A percentile compares a stretch with the other conserved stretches of the same genome.
Conservation (phyloP, 2,797 vertebrate species). For the Limnodromus scolopaceus region DNA sequence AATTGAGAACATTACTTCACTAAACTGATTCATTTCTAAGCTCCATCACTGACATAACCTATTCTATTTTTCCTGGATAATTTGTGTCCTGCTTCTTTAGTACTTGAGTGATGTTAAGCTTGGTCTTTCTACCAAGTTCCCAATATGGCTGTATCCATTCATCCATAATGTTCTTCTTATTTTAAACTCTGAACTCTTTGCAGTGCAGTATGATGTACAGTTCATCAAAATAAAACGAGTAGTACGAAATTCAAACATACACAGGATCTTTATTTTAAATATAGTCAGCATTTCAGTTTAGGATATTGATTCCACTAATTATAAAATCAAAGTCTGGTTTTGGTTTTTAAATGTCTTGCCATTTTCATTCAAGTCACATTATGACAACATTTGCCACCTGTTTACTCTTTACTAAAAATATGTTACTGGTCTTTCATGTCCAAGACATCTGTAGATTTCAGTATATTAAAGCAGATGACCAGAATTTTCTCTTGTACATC, state of each 20-base stretch:
- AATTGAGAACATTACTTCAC: not conserved
- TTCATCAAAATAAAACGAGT: not conserved
- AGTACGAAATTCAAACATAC: not conserved
- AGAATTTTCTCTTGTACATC: not conserved
- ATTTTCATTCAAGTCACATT: not conserved
- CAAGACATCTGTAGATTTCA: not conserved
- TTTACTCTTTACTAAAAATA: not conserved
- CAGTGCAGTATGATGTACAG: not conserved
- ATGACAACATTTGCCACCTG: not conserved
- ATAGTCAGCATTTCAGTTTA: not conserved
- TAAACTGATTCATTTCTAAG: not conserved
- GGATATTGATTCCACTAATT: not conserved
- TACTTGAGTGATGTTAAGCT: not conserved
- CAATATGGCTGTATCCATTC: not conserved
- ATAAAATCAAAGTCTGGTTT: not conserved
- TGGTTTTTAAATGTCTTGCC: not conserved
- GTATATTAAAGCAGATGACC: not conserved
- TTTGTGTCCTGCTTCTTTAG: not conserved
- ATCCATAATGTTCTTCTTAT: not conserved
- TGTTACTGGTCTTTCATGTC: not conserved
- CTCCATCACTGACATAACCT: not conserved
- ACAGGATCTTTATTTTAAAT: not conserved
- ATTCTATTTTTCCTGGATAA: not conserved
- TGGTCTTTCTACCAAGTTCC: not conserved
- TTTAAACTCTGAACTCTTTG: not conserved